Conservation (phyloP, 2,113 vertebrate genomes). For the Chaetops frenatus region DNA sequence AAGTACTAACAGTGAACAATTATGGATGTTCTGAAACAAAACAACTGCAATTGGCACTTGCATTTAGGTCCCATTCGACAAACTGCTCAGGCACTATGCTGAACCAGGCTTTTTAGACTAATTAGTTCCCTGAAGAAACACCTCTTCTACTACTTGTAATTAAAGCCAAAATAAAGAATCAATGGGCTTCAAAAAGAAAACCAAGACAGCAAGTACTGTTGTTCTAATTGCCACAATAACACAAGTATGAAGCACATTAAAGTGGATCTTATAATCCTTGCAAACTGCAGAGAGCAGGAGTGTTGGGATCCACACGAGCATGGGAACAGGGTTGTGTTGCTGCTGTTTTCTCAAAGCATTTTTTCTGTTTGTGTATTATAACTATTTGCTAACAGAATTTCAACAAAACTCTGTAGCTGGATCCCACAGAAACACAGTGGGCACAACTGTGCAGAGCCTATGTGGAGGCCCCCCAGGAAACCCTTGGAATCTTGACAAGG, state of each 20-base stretch:
- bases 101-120: not conserved
- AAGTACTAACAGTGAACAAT: not conserved
- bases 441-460: not conserved
- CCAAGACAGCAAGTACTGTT: not conserved
- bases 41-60: not conserved
- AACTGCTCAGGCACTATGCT: not conserved
- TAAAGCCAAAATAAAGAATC: constrained; percentile 4
- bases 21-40: not conserved
- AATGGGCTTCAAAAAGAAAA: constrained; percentile 1
- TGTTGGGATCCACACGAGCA: not conserved
- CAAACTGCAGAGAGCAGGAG: not conserved
- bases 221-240: not conserved
- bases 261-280: not conserved
- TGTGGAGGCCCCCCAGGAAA: not conserved
- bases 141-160: not conserved
- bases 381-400: not conserved
- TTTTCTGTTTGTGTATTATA: not conserved
- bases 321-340: not conserved
- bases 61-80: not conserved
- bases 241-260: not conserved
- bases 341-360: not conserved
- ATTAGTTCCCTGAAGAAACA: constrained; percentile 32
- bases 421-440: not conserved
- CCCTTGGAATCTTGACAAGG: not conserved
- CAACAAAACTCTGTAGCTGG: not conserved